Conservation (phyloP, 2,113 vertebrate species). For the Toxotes jaculatrix region DNA sequence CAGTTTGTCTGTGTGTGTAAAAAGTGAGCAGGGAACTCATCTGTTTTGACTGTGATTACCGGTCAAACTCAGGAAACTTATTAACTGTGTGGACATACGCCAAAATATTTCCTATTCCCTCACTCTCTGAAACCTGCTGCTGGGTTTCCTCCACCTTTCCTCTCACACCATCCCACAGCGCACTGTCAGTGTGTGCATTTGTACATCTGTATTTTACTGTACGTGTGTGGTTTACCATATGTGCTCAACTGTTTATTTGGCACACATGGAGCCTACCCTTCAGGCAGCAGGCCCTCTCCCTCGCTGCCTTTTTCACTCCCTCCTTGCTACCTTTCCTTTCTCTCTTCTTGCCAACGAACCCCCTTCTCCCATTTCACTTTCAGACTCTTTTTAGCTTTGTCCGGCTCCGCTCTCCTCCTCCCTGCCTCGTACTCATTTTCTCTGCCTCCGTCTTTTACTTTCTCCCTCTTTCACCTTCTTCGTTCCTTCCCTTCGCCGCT, state of each 20-base stretch:
- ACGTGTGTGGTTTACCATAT: slow-evolving; percentile 66
- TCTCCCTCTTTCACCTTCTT: slow-evolving; percentile 45
- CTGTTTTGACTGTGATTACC: slow-evolving; percentile 51
- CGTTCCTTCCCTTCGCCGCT: slow-evolving; percentile 36
- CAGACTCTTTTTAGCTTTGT: slow-evolving; percentile 18
- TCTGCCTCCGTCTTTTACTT: slow-evolving; percentile 33
- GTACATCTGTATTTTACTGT: slow-evolving; percentile 69
- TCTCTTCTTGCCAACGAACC: not conserved
- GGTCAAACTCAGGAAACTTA: slow-evolving; percentile 60
- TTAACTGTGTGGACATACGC: slow-evolving; percentile 50
- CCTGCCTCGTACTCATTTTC: not conserved
- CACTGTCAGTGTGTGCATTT: slow-evolving; percentile 55
- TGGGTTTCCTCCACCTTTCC: slow-evolving; percentile 46
- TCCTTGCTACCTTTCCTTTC: slow-evolving; percentile 18
- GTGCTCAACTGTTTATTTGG: slow-evolving; percentile 75
- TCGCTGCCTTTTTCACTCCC: slow-evolving; percentile 33
- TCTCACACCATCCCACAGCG: slow-evolving; percentile 40
- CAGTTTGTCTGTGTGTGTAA: not conserved
- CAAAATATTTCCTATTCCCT: slow-evolving; percentile 56
- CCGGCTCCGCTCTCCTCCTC: not conserved
- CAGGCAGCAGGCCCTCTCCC: slow-evolving; percentile 56
- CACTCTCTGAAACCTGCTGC: slow-evolving; percentile 65
- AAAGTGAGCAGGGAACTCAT: slow-evolving; percentile 23
- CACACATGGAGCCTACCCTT: slow-evolving; percentile 70
- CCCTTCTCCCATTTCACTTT: not conserved